Evolutionary conservation across 2,113 vertebrate genomes (phyloP).

Genomic region (Mugil cephalus): DNA sequence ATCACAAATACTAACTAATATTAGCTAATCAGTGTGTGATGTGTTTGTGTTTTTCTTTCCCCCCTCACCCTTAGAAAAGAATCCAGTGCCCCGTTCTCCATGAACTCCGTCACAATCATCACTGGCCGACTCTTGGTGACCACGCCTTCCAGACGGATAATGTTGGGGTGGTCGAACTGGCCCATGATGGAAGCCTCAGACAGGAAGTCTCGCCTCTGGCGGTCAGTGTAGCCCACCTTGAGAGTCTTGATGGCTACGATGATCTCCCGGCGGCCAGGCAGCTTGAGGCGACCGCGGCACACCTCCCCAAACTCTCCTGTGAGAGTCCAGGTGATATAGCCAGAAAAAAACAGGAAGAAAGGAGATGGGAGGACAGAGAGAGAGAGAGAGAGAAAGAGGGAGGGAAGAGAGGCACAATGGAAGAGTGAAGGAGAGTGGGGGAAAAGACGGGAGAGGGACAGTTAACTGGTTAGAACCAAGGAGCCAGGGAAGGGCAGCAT

Average conservation of each 20-base stretch:
- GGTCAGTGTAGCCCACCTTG: constrained; percentile 97
- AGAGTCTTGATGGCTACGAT: constrained; percentile 98
- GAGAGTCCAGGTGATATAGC: constrained; percentile 66
- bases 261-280: constrained; percentile 94
- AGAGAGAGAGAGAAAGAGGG: constrained; percentile 59
- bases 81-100: constrained; percentile 98
- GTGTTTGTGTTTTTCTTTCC: neutral
- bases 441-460: constrained; percentile 81
- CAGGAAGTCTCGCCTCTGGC: constrained; percentile 96
- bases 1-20: neutral
- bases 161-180: constrained; percentile 99
- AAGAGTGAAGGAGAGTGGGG: constrained; percentile 81
- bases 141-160: constrained; percentile 97
- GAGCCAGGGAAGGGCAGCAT: constrained; percentile 76
- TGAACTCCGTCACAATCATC: constrained; percentile 99
- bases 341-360: constrained; percentile 66
- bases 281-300: constrained; percentile 94
- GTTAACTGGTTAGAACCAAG: constrained; percentile 86
- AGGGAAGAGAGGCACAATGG: constrained; percentile 74
- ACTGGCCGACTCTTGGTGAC: constrained; percentile 98
- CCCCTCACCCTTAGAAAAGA: constrained; percentile 94
- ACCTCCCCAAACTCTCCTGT: constrained; percentile 98
- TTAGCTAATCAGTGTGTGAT: neutral
- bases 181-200: constrained; percentile 99
- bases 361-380: constrained; percentile 58